Evolutionary conservation across 2,888 invertebrate species (phyloP).

Genomic region (Macroteleia sp.): DNA sequence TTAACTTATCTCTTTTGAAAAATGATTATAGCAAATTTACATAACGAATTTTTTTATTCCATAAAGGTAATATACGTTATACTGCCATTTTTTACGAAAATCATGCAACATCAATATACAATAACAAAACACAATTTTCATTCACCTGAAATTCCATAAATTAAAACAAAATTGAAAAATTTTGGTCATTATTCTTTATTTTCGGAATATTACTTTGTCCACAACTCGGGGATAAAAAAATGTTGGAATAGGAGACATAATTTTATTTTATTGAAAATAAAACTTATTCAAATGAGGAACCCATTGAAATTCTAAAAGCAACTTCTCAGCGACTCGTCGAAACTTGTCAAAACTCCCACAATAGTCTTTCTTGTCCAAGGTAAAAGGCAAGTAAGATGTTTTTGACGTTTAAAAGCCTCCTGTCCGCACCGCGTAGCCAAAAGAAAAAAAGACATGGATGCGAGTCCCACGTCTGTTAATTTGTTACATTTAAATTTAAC

Average conservation of each 20-base stretch:
- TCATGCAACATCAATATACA: no score
- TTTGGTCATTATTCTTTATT: no score
- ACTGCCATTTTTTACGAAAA: no score
- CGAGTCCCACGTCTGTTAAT: slow-evolving; percentile 5
- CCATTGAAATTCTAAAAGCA: slow-evolving; percentile 5
- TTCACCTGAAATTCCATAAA: no score
- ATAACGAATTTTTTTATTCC: no score
- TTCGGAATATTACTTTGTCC: no score
- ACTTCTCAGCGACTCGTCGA: slow-evolving; percentile 8
- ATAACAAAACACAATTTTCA: no score
- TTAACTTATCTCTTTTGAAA: slow-evolving; percentile 3
- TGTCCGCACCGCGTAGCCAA: no score
- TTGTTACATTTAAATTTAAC: slow-evolving; percentile 19
- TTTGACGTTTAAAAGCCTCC: slow-evolving; percentile 2
- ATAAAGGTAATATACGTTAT: no score
- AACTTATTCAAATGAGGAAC: neutral
- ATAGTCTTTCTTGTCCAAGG: slow-evolving; percentile 7
- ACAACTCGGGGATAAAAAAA: no score
- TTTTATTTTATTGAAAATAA: neutral
- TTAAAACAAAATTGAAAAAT: no score
- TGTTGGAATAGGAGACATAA: neutral
- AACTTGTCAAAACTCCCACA: slow-evolving; percentile 28
- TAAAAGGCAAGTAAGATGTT: slow-evolving; percentile 9
- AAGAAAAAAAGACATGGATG: slow-evolving; percentile 1
- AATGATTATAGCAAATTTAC: no score